Evolutionary conservation across 2,888 invertebrate species (phyloP), one percentile per base, ranked within the genome.

Genomic region (Anthrax anthrax): DNA sequence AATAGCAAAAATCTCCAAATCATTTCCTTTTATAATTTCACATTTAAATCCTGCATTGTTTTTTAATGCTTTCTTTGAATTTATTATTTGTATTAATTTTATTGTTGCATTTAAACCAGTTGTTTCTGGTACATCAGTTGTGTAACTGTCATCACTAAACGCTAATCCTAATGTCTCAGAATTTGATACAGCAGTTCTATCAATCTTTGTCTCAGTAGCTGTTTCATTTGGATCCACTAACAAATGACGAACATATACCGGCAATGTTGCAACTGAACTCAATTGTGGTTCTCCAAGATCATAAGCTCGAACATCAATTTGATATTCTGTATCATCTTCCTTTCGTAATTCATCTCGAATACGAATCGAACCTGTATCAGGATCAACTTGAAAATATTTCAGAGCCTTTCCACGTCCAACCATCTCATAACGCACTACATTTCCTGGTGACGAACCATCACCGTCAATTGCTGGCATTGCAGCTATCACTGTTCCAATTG

Each of bases 341-440:
- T 89, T 89, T 47, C 84, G 75, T 44, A 92, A 63, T 61, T 89
- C 88, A 60, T 89, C 89, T 27, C 86, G 77, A 1, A 91, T 81
- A 45, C 81, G 74, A 17, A 94, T 70, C 0, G 80, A 77, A 0
- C 91, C 94, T 0, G 81, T 81, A 50, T 88, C 87, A 0, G 85
- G 78, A 63, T 91, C 88, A 9, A 94, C 83, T 55, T 84, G 81
- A 72, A 94, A 94, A 64, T 87, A 91, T 57, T 85, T 84, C 0
- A 77, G 72, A 0, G 89, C 82, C 60, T 87, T 85, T 18, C 84
- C 85, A 18, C 85, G 71, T 0, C 89, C 89, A 8, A 82, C 83
- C 44, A 91, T 72, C 61, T 88, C 86, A 60, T 90, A 91, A 13
- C 78, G 70, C 2, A 77, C 71, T 60, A 84, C 80, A 67, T 90